phyloP scores from a whole-genome alignment of 2,888 invertebrate species.

The Nyleta sp. region DNA sequence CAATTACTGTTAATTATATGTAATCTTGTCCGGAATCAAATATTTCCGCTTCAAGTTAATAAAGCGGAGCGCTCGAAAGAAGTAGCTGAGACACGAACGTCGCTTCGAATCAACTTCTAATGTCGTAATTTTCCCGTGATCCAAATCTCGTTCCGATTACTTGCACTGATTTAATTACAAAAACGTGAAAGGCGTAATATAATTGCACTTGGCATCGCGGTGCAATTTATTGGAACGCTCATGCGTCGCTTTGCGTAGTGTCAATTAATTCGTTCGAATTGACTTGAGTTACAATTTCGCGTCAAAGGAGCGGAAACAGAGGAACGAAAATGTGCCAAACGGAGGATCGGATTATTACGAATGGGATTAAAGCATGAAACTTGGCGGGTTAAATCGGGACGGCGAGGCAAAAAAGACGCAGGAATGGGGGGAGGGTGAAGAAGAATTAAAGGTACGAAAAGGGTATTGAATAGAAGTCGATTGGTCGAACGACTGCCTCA shows the following conservation, averaged over 20 bases:
- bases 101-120: slow-evolving; percentile 45
- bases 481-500: slow-evolving; percentile 57
- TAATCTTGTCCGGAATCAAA: slow-evolving; percentile 50
- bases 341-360: too few relatives aligned
- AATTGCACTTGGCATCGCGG: slow-evolving; percentile 16
- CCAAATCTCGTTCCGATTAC: slow-evolving; percentile 54
- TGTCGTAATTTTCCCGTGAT: slow-evolving; percentile 47
- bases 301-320: too few relatives aligned
- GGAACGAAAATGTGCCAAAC: too few relatives aligned
- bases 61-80: slow-evolving; percentile 49
- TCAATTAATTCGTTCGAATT: too few relatives aligned
- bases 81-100: slow-evolving; percentile 46
- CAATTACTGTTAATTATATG: slow-evolving; percentile 42
- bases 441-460: too few relatives aligned
- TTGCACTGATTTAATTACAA: slow-evolving; percentile 55
- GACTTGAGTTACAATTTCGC: too few relatives aligned
- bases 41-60: slow-evolving; percentile 46
- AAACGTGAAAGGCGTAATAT: slow-evolving; percentile 42
- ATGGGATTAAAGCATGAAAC: too few relatives aligned
- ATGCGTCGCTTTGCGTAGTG: too few relatives aligned
- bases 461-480: slow-evolving; percentile 49
- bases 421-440: too few relatives aligned
- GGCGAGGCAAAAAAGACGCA: too few relatives aligned
- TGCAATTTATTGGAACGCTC: slow-evolving; percentile 34
- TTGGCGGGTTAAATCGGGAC: too few relatives aligned